Evolutionary conservation across 37 sponge, comb jelly and placozoan genomes (phyloP).

Genomic region (Diacarnus erythraeanus): DNA sequence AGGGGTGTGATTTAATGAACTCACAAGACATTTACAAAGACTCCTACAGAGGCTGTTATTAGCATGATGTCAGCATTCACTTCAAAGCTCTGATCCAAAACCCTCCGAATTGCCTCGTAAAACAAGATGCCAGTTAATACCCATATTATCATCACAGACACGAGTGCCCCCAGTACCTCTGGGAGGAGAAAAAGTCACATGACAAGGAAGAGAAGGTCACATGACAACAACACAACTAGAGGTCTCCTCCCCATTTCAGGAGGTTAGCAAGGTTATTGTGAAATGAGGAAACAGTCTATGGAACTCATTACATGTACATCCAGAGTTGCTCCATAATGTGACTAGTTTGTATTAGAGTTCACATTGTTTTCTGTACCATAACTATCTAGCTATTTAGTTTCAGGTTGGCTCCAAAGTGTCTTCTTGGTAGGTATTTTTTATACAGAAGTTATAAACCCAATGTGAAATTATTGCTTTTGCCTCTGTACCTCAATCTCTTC

Average conservation of each 20-base stretch:
- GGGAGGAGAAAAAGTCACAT: background rate
- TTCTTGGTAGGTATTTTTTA: no score
- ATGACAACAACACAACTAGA: background rate
- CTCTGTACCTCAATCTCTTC: no score
- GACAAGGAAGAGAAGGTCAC: no score
- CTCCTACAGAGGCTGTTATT: slow-evolving; percentile 87
- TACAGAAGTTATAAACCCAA: no score
- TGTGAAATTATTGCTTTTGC: no score
- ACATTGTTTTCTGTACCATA: background rate
- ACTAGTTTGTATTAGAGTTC: background rate
- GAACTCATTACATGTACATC: no score
- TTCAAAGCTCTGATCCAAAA: slow-evolving; percentile 58
- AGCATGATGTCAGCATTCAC: slow-evolving; percentile 96
- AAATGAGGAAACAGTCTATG: no score
- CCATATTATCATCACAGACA: slow-evolving; percentile 97
- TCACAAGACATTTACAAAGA: slow-evolving; percentile 94
- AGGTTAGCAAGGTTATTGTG: background rate
- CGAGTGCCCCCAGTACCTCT: slow-evolving; percentile 93
- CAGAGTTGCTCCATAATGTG: background rate
- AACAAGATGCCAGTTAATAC: slow-evolving; percentile 92
- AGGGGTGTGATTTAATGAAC: slow-evolving; percentile 29
- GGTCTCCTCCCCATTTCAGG: no score
- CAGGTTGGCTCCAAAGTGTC: no score
- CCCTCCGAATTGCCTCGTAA: slow-evolving; percentile 83
- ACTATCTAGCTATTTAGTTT: no score